phyloP scores from a whole-genome alignment of 2,888 invertebrate genomes.

The Odontothrips loti region DNA sequence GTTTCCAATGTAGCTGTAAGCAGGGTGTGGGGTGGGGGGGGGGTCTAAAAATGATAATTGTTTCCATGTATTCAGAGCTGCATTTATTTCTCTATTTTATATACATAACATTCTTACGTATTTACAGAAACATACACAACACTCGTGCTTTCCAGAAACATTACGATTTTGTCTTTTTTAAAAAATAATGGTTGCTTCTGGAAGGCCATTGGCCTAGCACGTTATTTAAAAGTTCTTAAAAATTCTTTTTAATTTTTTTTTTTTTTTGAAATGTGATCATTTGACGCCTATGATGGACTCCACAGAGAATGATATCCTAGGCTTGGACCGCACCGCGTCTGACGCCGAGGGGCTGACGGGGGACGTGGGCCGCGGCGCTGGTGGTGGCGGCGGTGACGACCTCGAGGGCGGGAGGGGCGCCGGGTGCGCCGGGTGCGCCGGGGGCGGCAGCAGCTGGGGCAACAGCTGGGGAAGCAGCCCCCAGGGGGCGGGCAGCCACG shows the following conservation, averaged over 20 bases:
- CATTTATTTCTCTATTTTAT: background rate
- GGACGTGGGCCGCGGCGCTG: constrained; percentile 40
- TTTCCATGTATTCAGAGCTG: no score
- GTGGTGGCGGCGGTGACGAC: constrained; percentile 28
- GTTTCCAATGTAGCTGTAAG: no score
- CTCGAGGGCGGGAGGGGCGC: constrained; percentile 40
- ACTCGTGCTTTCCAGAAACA: no score
- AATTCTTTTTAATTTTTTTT: background rate
- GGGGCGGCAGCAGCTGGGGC: constrained; percentile 46
- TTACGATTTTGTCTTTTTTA: background rate
- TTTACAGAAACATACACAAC: background rate
- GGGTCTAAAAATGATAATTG: no score
- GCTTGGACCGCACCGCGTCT: constrained; percentile 41
- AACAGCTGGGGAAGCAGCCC: constrained; percentile 80
- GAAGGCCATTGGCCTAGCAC: background rate
- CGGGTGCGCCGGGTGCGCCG: constrained; percentile 33
- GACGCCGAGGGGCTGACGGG: constrained; percentile 45
- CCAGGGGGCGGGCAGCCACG: constrained; percentile 56
- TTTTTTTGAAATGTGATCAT: background rate
- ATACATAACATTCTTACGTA: background rate
- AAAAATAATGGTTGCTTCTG: background rate
- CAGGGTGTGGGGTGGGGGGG: no score
- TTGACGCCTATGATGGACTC: constrained; percentile 11
- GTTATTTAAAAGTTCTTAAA: background rate
- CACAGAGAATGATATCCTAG: constrained; percentile 8